phyloP scores from a whole-genome alignment of 1,140 invertebrate genomes.

The Harlomillsia oculata region DNA sequence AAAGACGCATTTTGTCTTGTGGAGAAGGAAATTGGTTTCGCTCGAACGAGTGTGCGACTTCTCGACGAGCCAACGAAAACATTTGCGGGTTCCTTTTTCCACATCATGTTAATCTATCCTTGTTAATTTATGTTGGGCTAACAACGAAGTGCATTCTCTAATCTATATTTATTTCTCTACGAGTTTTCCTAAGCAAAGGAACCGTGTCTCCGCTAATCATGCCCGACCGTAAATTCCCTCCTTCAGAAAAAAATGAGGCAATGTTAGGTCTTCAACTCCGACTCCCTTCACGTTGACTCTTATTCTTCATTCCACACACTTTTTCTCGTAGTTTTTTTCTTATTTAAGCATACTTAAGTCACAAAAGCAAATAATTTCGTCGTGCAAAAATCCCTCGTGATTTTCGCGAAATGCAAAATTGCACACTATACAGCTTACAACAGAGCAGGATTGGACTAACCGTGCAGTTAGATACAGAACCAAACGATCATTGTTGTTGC shows the following conservation, averaged over 20 bases:
- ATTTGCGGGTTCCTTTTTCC: slow-evolving; percentile 34
- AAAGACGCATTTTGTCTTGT: slow-evolving; percentile 35
- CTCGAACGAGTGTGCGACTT: slow-evolving; percentile 33
- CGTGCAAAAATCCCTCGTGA: too few relatives aligned
- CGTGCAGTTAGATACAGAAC: too few relatives aligned
- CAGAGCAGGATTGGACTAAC: too few relatives aligned
- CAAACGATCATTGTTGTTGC: too few relatives aligned
- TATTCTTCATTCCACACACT: neutral
- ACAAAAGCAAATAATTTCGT: too few relatives aligned
- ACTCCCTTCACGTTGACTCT: neutral
- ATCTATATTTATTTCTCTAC: slow-evolving; percentile 34
- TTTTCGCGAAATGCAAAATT: too few relatives aligned
- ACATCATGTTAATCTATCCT: slow-evolving; percentile 36
- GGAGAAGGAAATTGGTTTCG: slow-evolving; percentile 36
- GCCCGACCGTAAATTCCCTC: slow-evolving; percentile 29
- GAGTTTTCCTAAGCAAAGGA: slow-evolving; percentile 31
- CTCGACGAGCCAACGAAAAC: slow-evolving; percentile 35
- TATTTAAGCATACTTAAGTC: too few relatives aligned
- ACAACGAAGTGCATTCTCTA: slow-evolving; percentile 34
- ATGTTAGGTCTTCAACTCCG: slow-evolving; percentile 17
- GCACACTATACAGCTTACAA: too few relatives aligned
- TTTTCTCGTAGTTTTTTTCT: too few relatives aligned
- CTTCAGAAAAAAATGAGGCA: slow-evolving; percentile 13
- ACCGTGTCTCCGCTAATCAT: slow-evolving; percentile 36
- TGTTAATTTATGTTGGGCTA: slow-evolving; percentile 35